A percentile compares a stretch with the other conserved stretches of the same genome.
Evolutionary conservation across 2,797 vertebrate species (phyloP).

Genomic region (Xenops minutus): DNA sequence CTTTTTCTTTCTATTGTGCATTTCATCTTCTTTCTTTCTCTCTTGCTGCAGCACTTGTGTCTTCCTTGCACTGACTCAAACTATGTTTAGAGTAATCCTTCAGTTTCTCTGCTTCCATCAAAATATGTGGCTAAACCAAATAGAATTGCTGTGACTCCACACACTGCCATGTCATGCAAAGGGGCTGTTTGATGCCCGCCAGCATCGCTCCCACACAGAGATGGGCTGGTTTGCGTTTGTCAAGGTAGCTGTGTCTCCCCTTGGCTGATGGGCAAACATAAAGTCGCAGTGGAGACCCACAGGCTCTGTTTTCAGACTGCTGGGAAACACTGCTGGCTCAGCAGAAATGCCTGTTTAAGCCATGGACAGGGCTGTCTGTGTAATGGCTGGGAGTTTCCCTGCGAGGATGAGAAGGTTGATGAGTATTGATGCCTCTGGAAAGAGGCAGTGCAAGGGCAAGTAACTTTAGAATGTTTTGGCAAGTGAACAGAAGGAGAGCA

Average conservation of each 20-base stretch:
- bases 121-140: background rate
- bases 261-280: background rate
- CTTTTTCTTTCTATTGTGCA: background rate
- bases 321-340: background rate
- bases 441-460: background rate
- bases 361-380: background rate
- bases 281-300: fast-evolving
- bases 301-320: background rate
- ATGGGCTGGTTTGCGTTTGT: background rate
- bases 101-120: background rate
- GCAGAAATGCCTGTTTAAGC: background rate
- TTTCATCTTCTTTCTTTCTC: background rate
- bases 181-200: fast-evolving
- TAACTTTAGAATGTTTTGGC: background rate
- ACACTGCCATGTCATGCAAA: background rate
- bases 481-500: background rate
- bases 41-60: background rate
- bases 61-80: background rate
- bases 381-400: background rate
- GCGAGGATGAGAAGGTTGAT: background rate
- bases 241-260: background rate
- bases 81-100: fast-evolving
- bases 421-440: background rate
- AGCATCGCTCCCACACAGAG: fast-evolving
- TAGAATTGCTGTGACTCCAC: background rate